Conservation (phyloP, 2,888 invertebrate species). For the Boloria selene region DNA sequence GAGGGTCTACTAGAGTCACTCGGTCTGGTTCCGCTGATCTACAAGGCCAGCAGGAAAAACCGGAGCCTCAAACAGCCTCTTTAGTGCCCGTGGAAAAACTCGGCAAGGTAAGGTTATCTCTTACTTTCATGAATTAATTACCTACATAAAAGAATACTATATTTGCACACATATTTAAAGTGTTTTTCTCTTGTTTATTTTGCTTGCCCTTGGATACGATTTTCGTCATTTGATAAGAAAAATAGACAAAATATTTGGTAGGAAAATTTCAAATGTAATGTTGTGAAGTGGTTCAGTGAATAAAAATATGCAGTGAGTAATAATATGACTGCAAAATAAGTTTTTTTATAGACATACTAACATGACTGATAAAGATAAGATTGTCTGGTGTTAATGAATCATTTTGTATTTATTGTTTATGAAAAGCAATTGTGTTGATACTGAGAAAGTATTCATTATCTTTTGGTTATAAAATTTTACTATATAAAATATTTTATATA, state of each 20-base stretch:
- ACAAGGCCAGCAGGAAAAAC: conserved; percentile 79
- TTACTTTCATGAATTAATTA: conserved; percentile 9
- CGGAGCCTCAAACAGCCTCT: conserved; percentile 75
- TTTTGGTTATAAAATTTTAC: no score
- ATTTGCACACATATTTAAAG: conserved; percentile 2
- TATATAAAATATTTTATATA: no score
- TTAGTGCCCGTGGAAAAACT: conserved; percentile 89
- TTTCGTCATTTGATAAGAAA: conserved; percentile 32
- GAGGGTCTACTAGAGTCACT: conserved; percentile 73
- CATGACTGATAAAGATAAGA: conserved; percentile 10
- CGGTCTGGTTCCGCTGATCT: conserved; percentile 85
- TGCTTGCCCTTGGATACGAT: conserved; percentile 41
- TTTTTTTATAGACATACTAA: background rate
- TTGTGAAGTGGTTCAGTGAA: background rate
- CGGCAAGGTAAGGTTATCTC: conserved; percentile 82
- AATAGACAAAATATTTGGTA: conserved; percentile 16
- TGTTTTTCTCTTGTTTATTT: conserved; percentile 34
- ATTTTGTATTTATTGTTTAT: no score
- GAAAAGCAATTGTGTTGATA: no score
- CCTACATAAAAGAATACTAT: background rate
- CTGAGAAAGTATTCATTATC: no score
- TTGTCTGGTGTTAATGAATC: conserved; percentile 1
- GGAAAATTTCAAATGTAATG: background rate
- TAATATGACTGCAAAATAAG: no score
- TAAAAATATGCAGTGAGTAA: background rate